Evolutionary conservation across 2,113 vertebrate genomes (phyloP).

Genomic region (Probosciger aterrimus): DNA sequence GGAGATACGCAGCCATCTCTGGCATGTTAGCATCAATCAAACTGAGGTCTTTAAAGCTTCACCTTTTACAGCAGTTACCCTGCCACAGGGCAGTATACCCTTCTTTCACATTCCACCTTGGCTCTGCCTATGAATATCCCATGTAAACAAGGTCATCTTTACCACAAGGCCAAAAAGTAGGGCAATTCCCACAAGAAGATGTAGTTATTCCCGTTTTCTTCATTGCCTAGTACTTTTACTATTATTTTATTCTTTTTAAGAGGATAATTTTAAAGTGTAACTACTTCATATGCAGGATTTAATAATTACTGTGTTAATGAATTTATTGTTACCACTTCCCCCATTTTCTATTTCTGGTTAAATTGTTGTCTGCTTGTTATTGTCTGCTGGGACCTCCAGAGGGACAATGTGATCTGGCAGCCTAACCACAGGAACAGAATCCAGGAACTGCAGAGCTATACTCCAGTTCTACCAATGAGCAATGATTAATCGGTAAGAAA

Average conservation of each 20-base stretch:
- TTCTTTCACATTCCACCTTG: background rate
- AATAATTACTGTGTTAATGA: constrained; percentile 39
- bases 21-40: background rate
- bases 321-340: constrained; percentile 61
- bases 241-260: constrained; percentile 3
- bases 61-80: background rate
- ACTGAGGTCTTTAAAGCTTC: background rate
- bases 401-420: constrained; percentile 11
- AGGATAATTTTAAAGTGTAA: constrained; percentile 22
- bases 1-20: background rate
- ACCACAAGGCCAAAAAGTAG: constrained; percentile 55
- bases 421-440: constrained; percentile 46
- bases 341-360: constrained; percentile 54
- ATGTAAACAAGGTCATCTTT: constrained; percentile 43
- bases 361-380: constrained; percentile 59
- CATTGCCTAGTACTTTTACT: background rate
- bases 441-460: constrained; percentile 25
- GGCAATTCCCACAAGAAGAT: constrained; percentile 41
- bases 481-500: background rate
- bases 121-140: background rate
- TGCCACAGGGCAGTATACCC: background rate
- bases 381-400: constrained; percentile 48
- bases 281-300: background rate
- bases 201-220: constrained; percentile 32
- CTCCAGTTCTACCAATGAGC: background rate